These are phyloP conservation scores for Felis chaus DNA, from an alignment of 2,113 vertebrate genomes.

Conservation along the genomic window DNA sequence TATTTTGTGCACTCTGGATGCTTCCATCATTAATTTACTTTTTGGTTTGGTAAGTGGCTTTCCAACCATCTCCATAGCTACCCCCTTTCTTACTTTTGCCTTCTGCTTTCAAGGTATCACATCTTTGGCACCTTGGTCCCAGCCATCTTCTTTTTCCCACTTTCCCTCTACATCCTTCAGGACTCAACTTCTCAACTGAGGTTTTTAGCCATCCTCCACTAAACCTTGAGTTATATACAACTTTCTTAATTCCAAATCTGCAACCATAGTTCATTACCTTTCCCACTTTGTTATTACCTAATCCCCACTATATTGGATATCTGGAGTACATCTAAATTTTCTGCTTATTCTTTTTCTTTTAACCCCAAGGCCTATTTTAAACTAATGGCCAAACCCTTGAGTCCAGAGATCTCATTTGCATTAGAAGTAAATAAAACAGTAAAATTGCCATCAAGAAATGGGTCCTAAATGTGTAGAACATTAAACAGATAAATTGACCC, in stretches of 20 bases:
- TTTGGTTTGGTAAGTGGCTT: background rate
- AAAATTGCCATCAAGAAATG: background rate
- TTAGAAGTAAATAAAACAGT: slow-evolving; percentile 12
- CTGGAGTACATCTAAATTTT: background rate
- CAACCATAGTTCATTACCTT: background rate
- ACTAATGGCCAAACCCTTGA: background rate
- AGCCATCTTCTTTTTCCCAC: background rate
- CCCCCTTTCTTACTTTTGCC: background rate
- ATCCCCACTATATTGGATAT: background rate
- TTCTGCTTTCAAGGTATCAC: background rate
- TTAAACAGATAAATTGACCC: slow-evolving; percentile 6
- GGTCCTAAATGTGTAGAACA: background rate
- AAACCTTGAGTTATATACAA: background rate
- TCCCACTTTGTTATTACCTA: background rate
- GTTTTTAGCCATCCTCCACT: background rate
- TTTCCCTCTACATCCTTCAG: background rate
- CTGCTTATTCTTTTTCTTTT: background rate
- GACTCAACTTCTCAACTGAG: background rate
- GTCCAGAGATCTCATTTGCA: background rate
- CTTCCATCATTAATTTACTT: background rate
- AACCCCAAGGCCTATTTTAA: background rate
- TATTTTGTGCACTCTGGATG: background rate
- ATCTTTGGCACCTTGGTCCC: background rate
- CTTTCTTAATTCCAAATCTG: background rate
- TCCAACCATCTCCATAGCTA: background rate